Conservation (phyloP, 2,888 invertebrate species). For the Anthophora plumipes region DNA sequence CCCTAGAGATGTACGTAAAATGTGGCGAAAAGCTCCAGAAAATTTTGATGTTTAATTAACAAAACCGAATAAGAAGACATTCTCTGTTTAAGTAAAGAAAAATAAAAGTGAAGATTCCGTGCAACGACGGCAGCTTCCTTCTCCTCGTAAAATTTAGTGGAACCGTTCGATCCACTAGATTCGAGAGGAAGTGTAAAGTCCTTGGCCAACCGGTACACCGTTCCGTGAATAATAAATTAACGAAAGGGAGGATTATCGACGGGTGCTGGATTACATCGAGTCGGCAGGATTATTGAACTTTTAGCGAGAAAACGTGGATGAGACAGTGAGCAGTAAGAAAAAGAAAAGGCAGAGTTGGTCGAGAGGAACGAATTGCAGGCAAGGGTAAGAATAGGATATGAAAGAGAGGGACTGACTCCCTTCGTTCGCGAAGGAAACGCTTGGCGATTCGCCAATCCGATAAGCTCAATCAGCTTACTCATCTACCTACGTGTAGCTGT, state of each 20-base stretch:
- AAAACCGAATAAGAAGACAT: neutral
- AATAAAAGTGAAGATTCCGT: conserved; percentile 4
- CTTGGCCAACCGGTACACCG: conserved; percentile 37
- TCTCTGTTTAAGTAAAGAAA: neutral
- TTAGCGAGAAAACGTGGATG: conserved; percentile 62
- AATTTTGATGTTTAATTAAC: too few species aligned
- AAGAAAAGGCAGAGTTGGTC: conserved; percentile 25
- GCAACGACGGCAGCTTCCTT: neutral
- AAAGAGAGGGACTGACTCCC: conserved; percentile 37
- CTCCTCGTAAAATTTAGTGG: conserved; percentile 36
- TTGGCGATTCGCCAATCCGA: conserved; percentile 77
- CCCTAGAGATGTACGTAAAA: too few species aligned
- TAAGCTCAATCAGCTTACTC: conserved; percentile 82
- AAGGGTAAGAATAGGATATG: conserved; percentile 67
- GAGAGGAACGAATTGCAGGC: conserved; percentile 55
- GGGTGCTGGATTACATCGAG: conserved; percentile 68
- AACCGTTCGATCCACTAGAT: conserved; percentile 37
- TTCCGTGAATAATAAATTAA: conserved; percentile 72
- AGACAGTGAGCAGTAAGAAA: conserved; percentile 1
- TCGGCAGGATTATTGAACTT: conserved; percentile 75
- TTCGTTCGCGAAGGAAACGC: conserved; percentile 42
- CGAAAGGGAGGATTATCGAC: conserved; percentile 70
- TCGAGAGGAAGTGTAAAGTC: conserved; percentile 51
- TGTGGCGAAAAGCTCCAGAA: too few species aligned
- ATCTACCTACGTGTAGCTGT: conserved; percentile 75